Conservation (phyloP, 1,140 invertebrate species). For the Arctopsyche grandis region DNA sequence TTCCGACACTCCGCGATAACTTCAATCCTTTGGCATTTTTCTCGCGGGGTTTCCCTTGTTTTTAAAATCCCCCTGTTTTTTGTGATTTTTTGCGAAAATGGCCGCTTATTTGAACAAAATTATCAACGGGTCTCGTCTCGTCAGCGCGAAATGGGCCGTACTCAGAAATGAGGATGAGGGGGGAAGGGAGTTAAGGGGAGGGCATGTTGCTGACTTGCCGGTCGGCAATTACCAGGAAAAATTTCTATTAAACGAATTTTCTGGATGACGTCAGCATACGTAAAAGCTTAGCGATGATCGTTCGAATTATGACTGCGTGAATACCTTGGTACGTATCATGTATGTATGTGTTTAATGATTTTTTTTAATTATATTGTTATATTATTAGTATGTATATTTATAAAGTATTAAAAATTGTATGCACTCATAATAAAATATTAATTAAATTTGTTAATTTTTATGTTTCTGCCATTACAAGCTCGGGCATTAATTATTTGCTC, state of each 20-base stretch:
- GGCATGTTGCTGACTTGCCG: constrained; percentile 14
- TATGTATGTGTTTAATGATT: too few relatives aligned
- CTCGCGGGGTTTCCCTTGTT: constrained; percentile 39
- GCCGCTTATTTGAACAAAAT: constrained; percentile 46
- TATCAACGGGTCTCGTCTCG: constrained; percentile 37
- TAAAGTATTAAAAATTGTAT: too few relatives aligned
- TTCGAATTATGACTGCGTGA: background rate
- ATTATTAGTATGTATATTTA: too few relatives aligned
- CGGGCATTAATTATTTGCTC: too few relatives aligned
- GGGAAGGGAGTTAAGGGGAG: background rate
- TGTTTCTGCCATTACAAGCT: too few relatives aligned
- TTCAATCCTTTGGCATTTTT: constrained; percentile 49
- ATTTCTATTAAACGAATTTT: constrained; percentile 26
- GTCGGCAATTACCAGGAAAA: constrained; percentile 30
- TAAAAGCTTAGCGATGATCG: background rate
- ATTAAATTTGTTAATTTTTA: too few relatives aligned
- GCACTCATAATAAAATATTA: too few relatives aligned
- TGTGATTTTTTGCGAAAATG: constrained; percentile 37
- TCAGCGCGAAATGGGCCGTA: constrained; percentile 14
- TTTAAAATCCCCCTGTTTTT: background rate
- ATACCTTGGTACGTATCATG: too few relatives aligned
- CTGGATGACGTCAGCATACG: constrained; percentile 24
- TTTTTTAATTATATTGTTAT: too few relatives aligned
- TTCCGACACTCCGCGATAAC: constrained; percentile 52
- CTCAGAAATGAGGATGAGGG: background rate